Base-by-base conservation (phyloP, 2,888 invertebrate genomes). In the Caenorhabditis macrosperma region DNA sequence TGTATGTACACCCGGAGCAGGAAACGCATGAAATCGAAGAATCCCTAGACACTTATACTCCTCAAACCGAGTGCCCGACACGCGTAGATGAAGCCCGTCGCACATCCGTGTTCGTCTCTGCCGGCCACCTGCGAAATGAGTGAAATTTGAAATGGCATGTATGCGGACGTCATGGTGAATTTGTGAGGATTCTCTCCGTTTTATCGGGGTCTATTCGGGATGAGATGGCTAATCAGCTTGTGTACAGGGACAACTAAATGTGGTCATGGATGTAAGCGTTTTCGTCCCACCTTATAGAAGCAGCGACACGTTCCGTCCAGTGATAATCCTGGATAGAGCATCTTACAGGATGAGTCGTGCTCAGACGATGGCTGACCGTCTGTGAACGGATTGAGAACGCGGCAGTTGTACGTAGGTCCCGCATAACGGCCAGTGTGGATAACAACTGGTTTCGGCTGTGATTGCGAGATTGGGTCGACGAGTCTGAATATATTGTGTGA, bases 351-450 rank as follows among this genome's bases (percentile, higher is more conserved):
- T 41, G 41, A 20, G 55, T 84, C 79, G 75, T 84, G 84, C 63
- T 84, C 82, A 5, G 59, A 7, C 7, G 82, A 81, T 12, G 81
- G 71, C 15, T 55, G 38, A 10, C 84, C 84, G 59, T 84, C 84
- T 12, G 78, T 78, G 71, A 79, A 82, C 6, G 84, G 84, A 46
- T 84, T 84, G 15, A 84, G 55, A 2, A 84, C 82, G 26, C 84
- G 79, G 52, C 84, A 84, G 33, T 84, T 84, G 55, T 78, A 84
- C 22, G 84, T 84, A 26, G 84, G 84, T 2, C 84, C 84, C 59
- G 63, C 46, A 67, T 63, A 50, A 26, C 55, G 22, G 17, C 55
- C 71, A 33, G 74, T 80, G n/a, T 84, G 84, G 50, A 84, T 84
- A 4, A 82, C 74, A 4, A 84, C 82, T n/a, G 84, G 84, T 46